A percentile compares a stretch with the other conserved stretches of the same genome.
These are phyloP conservation scores for Sogatella furcifera DNA, from an alignment of 1,140 invertebrate genomes.

Conservation along the genomic window DNA sequence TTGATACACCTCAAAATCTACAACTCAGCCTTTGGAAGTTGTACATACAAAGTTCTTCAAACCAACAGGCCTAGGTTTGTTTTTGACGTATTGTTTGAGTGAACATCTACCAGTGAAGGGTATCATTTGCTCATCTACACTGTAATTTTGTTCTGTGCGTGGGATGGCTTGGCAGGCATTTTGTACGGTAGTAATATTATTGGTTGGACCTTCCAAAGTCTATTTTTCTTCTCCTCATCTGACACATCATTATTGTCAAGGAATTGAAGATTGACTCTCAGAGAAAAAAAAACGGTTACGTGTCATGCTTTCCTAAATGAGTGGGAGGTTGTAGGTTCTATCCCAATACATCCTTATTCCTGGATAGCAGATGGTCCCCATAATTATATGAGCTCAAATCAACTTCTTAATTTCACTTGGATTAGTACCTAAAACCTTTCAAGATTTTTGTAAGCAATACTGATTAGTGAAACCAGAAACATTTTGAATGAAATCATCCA, in stretches of 20 bases:
- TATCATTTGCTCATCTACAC: slow-evolving; percentile 24
- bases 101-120: slow-evolving; percentile 18
- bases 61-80: slow-evolving; percentile 19
- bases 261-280: slow-evolving; percentile 12
- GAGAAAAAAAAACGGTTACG: slow-evolving; percentile 10
- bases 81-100: slow-evolving; percentile 14
- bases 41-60: slow-evolving; percentile 20
- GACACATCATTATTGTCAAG: slow-evolving; percentile 8
- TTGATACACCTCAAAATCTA: slow-evolving; percentile 18
- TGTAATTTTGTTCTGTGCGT: slow-evolving; percentile 8
- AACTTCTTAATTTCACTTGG: slow-evolving; percentile 17
- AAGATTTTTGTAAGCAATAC: too few relatives aligned
- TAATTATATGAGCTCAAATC: slow-evolving; percentile 15
- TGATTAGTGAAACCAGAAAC: too few relatives aligned
- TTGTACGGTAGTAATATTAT: slow-evolving; percentile 4
- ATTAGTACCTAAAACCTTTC: not conserved
- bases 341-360: slow-evolving; percentile 17
- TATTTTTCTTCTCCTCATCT: not conserved
- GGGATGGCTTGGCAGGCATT: slow-evolving; percentile 16
- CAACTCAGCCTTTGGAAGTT: slow-evolving; percentile 13
- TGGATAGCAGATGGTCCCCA: slow-evolving; percentile 15
- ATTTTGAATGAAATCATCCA: too few relatives aligned
- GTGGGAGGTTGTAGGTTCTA: not conserved
- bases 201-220: slow-evolving; percentile 19
- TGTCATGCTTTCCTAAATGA: slow-evolving; percentile 7